A percentile compares a stretch with the other conserved stretches of the same genome.
Conservation (phyloP, 1,140 invertebrate genomes). For the Agrilus planipennis region DNA sequence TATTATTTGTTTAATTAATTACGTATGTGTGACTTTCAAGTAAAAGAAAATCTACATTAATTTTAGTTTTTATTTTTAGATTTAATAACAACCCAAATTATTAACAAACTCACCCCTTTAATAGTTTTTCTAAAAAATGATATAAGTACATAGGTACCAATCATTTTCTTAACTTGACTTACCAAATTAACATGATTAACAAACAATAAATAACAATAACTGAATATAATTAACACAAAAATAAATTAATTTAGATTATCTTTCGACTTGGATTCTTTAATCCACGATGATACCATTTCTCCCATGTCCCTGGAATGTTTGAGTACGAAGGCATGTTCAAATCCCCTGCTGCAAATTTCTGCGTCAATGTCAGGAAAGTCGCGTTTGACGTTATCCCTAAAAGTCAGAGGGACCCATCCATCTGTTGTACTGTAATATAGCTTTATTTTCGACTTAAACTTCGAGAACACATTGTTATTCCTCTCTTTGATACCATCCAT, state of each 20-base stretch:
- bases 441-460: conserved; percentile 47
- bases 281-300: conserved; percentile 42
- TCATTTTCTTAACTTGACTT: too few relatives aligned
- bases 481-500: conserved; percentile 46
- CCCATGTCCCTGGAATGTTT: conserved; percentile 48
- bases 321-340: conserved; percentile 67
- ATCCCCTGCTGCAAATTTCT: conserved; percentile 38
- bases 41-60: too few relatives aligned
- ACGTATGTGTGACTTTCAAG: too few relatives aligned
- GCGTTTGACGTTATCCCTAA: conserved; percentile 47
- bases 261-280: conserved; percentile 34
- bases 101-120: too few relatives aligned
- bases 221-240: too few relatives aligned
- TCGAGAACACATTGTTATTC: conserved; percentile 40
- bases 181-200: too few relatives aligned
- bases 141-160: too few relatives aligned
- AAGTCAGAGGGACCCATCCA: conserved; percentile 59
- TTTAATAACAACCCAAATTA: too few relatives aligned
- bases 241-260: conserved; percentile 6
- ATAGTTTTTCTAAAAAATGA: too few relatives aligned
- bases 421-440: conserved; percentile 67
- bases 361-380: conserved; percentile 50
- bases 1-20: too few relatives aligned
- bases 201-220: too few relatives aligned
- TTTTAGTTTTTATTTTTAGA: too few relatives aligned